Conservation (phyloP, 2,888 invertebrate genomes). For the Schrankia costaestrigalis region DNA sequence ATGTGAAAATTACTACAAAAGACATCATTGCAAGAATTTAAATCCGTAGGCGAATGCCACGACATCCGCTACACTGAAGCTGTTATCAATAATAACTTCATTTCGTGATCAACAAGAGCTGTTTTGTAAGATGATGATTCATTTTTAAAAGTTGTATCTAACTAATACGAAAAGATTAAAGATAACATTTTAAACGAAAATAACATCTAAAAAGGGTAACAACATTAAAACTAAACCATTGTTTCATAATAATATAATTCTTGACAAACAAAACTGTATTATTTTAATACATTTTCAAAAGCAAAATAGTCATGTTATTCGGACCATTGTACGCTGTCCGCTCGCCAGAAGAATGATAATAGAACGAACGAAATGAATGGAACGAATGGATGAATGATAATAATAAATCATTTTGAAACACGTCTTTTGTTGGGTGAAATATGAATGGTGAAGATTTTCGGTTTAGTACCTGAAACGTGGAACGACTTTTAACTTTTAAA, state of each 20-base stretch:
- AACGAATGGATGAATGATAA: slow-evolving; percentile 34
- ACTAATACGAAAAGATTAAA: too few species aligned
- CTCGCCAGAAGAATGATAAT: slow-evolving; percentile 24
- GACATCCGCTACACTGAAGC: too few species aligned
- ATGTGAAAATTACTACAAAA: too few species aligned
- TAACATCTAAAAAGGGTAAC: too few species aligned
- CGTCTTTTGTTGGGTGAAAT: slow-evolving; percentile 34
- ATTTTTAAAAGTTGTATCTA: too few species aligned
- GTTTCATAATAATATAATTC: not conserved
- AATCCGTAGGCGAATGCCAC: too few species aligned
- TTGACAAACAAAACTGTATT: slow-evolving; percentile 1
- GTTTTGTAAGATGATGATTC: too few species aligned
- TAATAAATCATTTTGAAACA: slow-evolving; percentile 33
- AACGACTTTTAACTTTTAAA: slow-evolving; percentile 16
- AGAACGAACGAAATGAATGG: slow-evolving; percentile 29
- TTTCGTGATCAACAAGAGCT: too few species aligned
- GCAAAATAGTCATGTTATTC: slow-evolving; percentile 16
- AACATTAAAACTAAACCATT: not conserved
- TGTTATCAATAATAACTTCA: too few species aligned
- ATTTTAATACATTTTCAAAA: slow-evolving; percentile 10
- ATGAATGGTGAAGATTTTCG: slow-evolving; percentile 24
- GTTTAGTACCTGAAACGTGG: slow-evolving; percentile 14
- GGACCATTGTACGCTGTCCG: slow-evolving; percentile 21
- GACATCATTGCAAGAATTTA: too few species aligned
- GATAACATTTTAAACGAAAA: too few species aligned